Evolutionary conservation across 2,797 vertebrate species (phyloP).

Genomic region (Glyptemys insculpta): DNA sequence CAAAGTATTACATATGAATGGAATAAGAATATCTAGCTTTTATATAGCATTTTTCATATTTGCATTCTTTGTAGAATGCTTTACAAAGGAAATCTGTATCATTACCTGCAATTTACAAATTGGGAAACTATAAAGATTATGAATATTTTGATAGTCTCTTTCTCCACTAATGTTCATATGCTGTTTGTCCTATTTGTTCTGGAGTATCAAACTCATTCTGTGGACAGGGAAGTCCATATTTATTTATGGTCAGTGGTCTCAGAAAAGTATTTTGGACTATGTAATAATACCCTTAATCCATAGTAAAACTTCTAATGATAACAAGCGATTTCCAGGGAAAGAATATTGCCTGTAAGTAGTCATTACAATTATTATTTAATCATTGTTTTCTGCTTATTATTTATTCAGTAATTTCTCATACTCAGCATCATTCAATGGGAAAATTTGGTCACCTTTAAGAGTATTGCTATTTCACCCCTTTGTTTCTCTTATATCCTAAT

Average conservation of each 20-base stretch:
- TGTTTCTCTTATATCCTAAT: rapidly evolving
- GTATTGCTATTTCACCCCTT: too few relatives aligned
- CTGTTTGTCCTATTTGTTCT: not conserved
- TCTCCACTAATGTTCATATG: not conserved
- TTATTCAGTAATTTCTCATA: not conserved
- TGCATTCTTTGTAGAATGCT: not conserved
- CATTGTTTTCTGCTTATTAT: not conserved
- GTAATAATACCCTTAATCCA: not conserved
- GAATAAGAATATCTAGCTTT: not conserved
- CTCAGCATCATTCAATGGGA: not conserved
- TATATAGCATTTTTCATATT: not conserved
- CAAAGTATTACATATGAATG: not conserved
- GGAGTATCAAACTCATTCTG: not conserved
- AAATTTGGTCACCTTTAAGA: not conserved
- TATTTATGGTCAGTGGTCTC: not conserved
- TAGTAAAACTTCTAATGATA: not conserved
- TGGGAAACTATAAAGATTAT: not conserved
- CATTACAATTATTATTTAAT: not conserved
- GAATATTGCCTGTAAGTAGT: not conserved
- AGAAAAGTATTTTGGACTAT: not conserved
- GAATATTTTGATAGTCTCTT: not conserved
- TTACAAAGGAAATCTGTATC: not conserved
- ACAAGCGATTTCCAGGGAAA: not conserved
- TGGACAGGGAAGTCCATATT: not conserved
- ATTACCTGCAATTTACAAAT: not conserved